Conservation (phyloP, 2,797 vertebrate genomes). For the Nyctibius grandis region DNA sequence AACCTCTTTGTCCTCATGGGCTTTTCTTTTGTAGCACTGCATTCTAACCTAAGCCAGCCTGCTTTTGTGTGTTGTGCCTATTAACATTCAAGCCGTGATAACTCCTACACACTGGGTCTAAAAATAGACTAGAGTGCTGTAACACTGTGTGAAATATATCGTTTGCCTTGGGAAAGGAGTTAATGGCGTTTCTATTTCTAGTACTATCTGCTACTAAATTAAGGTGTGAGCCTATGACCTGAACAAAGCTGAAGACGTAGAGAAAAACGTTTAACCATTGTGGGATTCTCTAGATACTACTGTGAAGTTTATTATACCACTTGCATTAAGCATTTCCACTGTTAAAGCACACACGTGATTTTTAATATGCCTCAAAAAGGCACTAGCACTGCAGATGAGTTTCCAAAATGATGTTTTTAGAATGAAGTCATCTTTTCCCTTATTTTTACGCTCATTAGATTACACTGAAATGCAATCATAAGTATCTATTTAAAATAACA, state of each 20-base stretch:
- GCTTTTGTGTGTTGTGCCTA: conserved; percentile 39
- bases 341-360: neutral
- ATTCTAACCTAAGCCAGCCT: neutral
- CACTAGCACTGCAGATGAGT: neutral
- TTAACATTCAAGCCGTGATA: conserved; percentile 42
- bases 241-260: conserved; percentile 7
- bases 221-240: conserved; percentile 34
- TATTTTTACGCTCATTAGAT: neutral
- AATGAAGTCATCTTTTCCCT: neutral
- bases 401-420: conserved; percentile 37
- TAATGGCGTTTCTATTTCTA: conserved; percentile 69
- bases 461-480: neutral
- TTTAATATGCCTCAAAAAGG: neutral
- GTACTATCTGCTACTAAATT: conserved; percentile 70
- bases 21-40: neutral
- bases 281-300: neutral
- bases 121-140: conserved; percentile 59
- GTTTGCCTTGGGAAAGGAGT: conserved; percentile 43
- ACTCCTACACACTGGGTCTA: conserved; percentile 59
- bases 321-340: neutral
- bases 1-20: neutral
- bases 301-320: neutral
- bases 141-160: conserved; percentile 44
- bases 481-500: conserved; percentile 13
- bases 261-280: neutral